Percentiles rank a stretch among this genome's conserved stretches.
Evolutionary conservation across 1,140 invertebrate genomes (phyloP).

Genomic region (Chelonus insularis): DNA sequence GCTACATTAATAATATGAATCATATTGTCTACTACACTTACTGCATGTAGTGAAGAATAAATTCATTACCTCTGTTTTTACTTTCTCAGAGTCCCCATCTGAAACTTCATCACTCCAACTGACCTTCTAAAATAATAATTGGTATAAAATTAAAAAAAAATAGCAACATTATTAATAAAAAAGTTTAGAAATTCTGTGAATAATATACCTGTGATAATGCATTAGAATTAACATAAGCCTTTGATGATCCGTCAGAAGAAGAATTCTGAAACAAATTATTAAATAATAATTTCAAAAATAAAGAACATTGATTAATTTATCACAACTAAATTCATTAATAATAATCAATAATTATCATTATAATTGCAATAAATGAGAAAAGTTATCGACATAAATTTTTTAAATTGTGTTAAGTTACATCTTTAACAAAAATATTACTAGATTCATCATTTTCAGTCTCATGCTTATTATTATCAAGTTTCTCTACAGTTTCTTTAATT

Average conservation of each 20-base stretch:
- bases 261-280: background rate
- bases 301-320: background rate
- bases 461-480: background rate
- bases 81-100: background rate
- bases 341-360: background rate
- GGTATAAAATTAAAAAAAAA: background rate
- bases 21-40: no score
- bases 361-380: no score
- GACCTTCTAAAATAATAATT: background rate
- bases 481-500: constrained; percentile 32
- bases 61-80: background rate
- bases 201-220: background rate
- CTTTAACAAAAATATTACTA: background rate
- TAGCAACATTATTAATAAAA: background rate
- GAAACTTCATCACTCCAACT: constrained; percentile 1
- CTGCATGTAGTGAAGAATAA: background rate
- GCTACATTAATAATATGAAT: no score
- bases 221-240: constrained; percentile 3
- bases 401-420: no score
- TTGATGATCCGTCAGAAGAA: background rate
- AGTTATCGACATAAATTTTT: no score
- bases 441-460: background rate
- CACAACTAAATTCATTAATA: constrained; percentile 8
- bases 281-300: background rate
- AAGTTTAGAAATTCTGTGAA: background rate